Evolutionary conservation across 2,888 invertebrate species (phyloP), one percentile per base, ranked within the genome.

Genomic region (Lepidonotus clava): DNA sequence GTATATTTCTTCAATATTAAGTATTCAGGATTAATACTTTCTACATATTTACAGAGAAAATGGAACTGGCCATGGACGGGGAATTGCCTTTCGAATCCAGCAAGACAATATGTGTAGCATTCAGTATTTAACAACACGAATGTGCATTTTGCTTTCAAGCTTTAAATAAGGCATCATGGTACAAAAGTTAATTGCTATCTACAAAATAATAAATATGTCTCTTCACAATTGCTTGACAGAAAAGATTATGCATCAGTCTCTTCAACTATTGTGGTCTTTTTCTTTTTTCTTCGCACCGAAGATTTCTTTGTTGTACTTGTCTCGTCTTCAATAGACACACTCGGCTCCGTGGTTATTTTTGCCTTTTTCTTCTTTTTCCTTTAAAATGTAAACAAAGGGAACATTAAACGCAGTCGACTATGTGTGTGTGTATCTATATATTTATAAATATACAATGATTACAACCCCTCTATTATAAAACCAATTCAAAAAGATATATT

Each of bases 311-410:
- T 8, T 5, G 41, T 80, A 5, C 32, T 41, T 1, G 80, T 80
- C 34, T 80, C 80, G 46, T 80, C 46, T 41, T 80, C 80, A n/a
- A 77, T 24, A 5, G 28, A 40, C 6, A 80, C 46, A 80, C 80
- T 80, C 2, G 41, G 46, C 24, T 18, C 80, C n/a, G 38, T n/a
- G 1, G 38, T 14, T 40, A 4, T 8, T 28, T 1, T 24, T 41
- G 34, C 80, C 46, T 80, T 80, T 28, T 80, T 80, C 46, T 80
- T 80, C 41, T 21, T 80, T 28, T 34, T 24, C 1, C 80, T 80
- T 11, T 46, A 21, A 51, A 41, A n/a, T n/a, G n/a, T n/a, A n/a
- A n/a, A 51, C 14, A 80, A 46, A 80, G 11, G 41, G n/a, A 32
- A 71, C 14, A 14, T 11, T 51, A 51, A 14, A 21, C 21, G 11